Evolutionary conservation across 2,113 vertebrate species (phyloP).

Genomic region (Chiloscyllium plagiosum): DNA sequence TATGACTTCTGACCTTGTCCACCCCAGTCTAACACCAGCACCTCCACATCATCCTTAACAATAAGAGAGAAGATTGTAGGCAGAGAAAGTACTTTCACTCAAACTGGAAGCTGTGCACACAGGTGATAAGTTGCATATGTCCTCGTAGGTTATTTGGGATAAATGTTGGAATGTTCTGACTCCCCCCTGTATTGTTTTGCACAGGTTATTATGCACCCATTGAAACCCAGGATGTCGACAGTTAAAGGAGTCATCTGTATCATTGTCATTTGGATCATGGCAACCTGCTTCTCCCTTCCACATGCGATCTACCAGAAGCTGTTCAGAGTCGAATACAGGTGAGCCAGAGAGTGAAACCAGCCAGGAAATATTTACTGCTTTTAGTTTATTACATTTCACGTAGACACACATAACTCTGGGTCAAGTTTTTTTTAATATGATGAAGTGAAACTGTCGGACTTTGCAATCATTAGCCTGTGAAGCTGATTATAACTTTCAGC

Average conservation of each 20-base stretch:
- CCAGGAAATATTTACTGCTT: background rate
- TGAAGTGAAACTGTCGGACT: background rate
- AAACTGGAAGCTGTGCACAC: background rate
- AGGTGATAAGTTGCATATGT: background rate
- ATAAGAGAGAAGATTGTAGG: background rate
- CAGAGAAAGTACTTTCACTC: background rate
- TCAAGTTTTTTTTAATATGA: too few species aligned
- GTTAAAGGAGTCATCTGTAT: slow-evolving; percentile 61
- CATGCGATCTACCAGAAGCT: slow-evolving; percentile 69
- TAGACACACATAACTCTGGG: background rate
- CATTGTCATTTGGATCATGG: slow-evolving; percentile 65
- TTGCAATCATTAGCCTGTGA: background rate
- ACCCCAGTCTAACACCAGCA: too few species aligned
- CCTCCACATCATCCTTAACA: too few species aligned
- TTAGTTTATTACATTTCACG: background rate
- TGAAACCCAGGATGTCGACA: slow-evolving; percentile 61
- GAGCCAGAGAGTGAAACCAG: slow-evolving; percentile 41
- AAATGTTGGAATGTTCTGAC: background rate
- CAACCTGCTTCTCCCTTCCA: slow-evolving; percentile 66
- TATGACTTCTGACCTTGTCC: too few species aligned
- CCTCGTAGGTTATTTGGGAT: background rate
- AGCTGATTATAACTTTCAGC: background rate
- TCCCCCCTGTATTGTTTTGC: background rate
- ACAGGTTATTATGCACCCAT: slow-evolving; percentile 66
- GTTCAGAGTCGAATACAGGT: slow-evolving; percentile 60